These are phyloP conservation scores for Hylia prasina DNA, from an alignment of 2,113 vertebrate genomes.

Conservation along the genomic window DNA sequence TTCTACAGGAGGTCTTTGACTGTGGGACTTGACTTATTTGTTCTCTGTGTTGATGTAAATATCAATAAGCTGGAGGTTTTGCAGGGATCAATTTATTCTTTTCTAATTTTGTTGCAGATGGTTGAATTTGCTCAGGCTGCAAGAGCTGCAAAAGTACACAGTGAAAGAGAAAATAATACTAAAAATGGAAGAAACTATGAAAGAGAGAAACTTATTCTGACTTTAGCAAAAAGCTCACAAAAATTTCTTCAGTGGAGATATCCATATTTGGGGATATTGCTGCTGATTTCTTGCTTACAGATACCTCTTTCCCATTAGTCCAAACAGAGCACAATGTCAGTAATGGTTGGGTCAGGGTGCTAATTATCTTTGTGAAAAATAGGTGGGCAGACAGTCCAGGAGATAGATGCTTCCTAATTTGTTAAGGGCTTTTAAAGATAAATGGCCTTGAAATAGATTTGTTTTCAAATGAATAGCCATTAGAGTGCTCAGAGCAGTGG, in stretches of 20 bases:
- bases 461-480: neutral
- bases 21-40: neutral
- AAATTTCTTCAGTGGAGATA: neutral
- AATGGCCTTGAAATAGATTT: conserved; percentile 26
- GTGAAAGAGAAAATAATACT: neutral
- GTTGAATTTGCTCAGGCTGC: neutral
- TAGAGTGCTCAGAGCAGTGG: neutral
- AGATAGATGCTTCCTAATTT: neutral
- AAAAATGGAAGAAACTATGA: neutral
- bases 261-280: neutral
- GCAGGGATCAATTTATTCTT: neutral
- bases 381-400: neutral
- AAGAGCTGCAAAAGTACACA: neutral
- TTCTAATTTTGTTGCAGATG: neutral
- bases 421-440: conserved; percentile 32
- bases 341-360: neutral
- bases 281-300: neutral
- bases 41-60: neutral
- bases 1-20: neutral
- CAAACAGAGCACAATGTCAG: neutral
- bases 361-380: conserved; percentile 40
- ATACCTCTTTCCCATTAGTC: neutral
- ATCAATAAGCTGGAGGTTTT: neutral
- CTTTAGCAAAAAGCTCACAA: neutral
- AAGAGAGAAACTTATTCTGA: neutral